Evolutionary conservation across 2,888 invertebrate species (phyloP).

Genomic region (Sphecodes monilicornis): DNA sequence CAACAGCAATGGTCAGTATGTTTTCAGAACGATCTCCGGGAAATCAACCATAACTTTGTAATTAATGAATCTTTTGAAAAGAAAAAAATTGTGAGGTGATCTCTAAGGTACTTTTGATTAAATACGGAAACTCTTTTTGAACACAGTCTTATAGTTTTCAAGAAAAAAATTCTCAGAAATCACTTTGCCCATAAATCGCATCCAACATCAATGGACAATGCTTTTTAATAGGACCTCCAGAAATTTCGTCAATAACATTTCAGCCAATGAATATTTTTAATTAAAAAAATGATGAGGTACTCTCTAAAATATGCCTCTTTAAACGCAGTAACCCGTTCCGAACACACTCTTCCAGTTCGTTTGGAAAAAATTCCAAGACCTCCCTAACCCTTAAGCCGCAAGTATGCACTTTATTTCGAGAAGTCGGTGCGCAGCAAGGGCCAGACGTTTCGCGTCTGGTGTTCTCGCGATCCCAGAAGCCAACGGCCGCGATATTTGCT

Average conservation of each 20-base stretch:
- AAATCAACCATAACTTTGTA: background rate
- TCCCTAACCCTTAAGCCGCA: background rate
- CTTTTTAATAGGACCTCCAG: background rate
- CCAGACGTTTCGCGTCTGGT: conserved; percentile 12
- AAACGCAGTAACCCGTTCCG: background rate
- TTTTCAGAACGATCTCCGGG: too few species aligned
- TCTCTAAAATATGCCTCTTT: background rate
- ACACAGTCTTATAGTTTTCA: background rate
- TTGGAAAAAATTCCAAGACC: background rate
- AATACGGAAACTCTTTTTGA: background rate
- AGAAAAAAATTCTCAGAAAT: background rate
- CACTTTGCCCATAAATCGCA: background rate
- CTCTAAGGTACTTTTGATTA: background rate
- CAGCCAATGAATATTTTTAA: background rate
- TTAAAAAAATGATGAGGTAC: background rate
- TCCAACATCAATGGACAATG: background rate
- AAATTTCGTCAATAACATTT: background rate
- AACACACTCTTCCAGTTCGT: background rate
- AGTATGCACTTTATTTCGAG: background rate
- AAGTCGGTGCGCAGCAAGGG: background rate
- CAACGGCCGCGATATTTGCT: conserved; percentile 69
- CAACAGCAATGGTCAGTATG: too few species aligned
- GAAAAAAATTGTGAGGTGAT: background rate
- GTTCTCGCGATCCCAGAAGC: conserved; percentile 32
- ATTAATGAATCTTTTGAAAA: background rate